phyloP scores from a whole-genome alignment of 2,797 vertebrate species.

The Numenius phaeopus region DNA sequence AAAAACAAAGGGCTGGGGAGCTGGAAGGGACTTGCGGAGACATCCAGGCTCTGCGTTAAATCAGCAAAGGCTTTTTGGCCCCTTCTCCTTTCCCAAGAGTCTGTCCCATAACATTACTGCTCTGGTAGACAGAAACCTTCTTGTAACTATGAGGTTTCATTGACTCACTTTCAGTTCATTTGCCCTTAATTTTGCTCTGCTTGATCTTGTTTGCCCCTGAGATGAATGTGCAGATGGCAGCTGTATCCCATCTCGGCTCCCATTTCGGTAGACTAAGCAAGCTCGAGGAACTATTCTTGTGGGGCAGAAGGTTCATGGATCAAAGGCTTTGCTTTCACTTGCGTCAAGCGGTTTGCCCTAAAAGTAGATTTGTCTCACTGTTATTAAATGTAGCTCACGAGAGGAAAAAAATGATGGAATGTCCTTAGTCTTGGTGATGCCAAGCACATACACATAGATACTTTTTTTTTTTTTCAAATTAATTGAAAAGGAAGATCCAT shows the following conservation, averaged over 20 bases:
- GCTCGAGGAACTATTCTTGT: neutral
- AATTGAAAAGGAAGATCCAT: constrained; percentile 39
- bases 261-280: constrained; percentile 1
- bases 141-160: neutral
- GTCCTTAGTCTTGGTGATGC: neutral
- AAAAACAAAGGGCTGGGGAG: neutral
- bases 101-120: neutral
- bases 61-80: neutral
- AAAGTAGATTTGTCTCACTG: constrained; percentile 29
- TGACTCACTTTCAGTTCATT: neutral
- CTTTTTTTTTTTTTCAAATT: neutral
- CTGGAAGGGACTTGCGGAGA: neutral
- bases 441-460: neutral
- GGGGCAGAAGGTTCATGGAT: constrained; percentile 32
- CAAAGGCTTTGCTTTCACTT: constrained; percentile 48
- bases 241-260: constrained; percentile 31
- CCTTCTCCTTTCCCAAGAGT: neutral
- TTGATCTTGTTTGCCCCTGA: constrained; percentile 3
- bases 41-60: neutral
- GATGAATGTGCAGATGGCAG: constrained; percentile 27
- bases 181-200: neutral
- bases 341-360: neutral
- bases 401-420: neutral
- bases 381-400: neutral
- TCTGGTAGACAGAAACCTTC: neutral